These are phyloP conservation scores for Adrianichthys oophorus DNA, from an alignment of 2,797 vertebrate genomes.

Conservation along the genomic window DNA sequence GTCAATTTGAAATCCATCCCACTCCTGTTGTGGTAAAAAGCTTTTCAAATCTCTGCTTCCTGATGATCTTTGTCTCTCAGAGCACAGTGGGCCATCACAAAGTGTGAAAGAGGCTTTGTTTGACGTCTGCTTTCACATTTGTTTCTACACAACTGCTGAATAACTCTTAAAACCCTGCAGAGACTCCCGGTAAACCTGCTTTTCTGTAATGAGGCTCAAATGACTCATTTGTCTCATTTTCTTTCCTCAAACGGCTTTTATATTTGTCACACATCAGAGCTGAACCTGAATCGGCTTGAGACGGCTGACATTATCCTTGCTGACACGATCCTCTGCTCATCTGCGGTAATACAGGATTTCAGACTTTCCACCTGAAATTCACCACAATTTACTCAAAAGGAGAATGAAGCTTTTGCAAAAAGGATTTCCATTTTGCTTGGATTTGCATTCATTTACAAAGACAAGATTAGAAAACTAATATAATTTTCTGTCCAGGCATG, in stretches of 20 bases:
- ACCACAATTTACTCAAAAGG: slow-evolving; percentile 22
- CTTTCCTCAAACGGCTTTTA: slow-evolving; percentile 6
- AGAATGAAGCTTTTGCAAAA: slow-evolving; percentile 26
- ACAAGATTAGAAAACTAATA: slow-evolving; percentile 18
- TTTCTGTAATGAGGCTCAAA: no score
- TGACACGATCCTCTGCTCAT: slow-evolving; percentile 15
- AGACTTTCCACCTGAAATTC: slow-evolving; percentile 24
- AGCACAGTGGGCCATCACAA: no score
- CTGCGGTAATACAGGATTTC: slow-evolving; percentile 19
- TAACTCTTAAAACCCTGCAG: no score
- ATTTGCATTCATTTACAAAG: slow-evolving; percentile 28
- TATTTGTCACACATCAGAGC: slow-evolving; percentile 12
- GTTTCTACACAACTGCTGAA: no score
- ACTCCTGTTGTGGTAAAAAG: no score
- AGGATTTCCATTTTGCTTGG: slow-evolving; percentile 29
- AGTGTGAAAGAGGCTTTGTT: no score
- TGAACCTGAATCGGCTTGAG: slow-evolving; percentile 14
- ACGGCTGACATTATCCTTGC: slow-evolving; percentile 16
- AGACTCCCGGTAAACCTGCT: no score
- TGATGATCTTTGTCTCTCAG: no score
- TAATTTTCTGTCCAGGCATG: no score
- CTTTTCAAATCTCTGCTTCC: no score
- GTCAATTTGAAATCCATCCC: no score
- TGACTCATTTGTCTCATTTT: not conserved
- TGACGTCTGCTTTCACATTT: no score